A percentile compares a stretch with the other conserved stretches of the same genome.
Conservation (phyloP, 2,888 invertebrate species). For the Eledona agricola region DNA sequence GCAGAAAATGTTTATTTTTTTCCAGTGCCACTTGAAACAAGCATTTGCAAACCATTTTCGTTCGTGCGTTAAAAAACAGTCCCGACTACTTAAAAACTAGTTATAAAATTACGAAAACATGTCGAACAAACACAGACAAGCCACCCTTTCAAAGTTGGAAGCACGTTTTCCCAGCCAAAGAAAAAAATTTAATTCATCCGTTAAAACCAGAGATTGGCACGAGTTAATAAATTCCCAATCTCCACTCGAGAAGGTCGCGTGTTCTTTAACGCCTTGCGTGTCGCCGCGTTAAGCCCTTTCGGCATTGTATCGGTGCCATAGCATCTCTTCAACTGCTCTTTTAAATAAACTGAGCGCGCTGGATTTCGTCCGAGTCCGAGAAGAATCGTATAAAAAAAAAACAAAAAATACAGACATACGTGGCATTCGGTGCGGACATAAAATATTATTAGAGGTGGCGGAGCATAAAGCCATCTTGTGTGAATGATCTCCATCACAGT, state of each 20-base stretch:
- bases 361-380: too few relatives aligned
- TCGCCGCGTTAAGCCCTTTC: constrained; percentile 23
- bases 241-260: constrained; percentile 32
- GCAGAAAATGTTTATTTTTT: too few relatives aligned
- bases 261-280: constrained; percentile 36
- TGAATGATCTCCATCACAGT: constrained; percentile 42
- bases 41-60: too few relatives aligned
- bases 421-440: constrained; percentile 2
- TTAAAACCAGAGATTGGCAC: constrained; percentile 32
- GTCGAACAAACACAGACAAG: constrained; percentile 40
- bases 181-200: too few relatives aligned
- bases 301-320: constrained; percentile 19
- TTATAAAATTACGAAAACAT: constrained; percentile 43
- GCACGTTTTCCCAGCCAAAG: too few relatives aligned
- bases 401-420: constrained; percentile 13
- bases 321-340: constrained; percentile 27
- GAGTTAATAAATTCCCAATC: constrained; percentile 38
- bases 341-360: constrained; percentile 27
- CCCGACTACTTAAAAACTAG: too few relatives aligned
- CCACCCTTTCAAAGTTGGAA: constrained; percentile 37
- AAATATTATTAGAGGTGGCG: constrained; percentile 46
- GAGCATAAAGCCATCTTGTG: constrained; percentile 54
- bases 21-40: too few relatives aligned
- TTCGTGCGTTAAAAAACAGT: too few relatives aligned
- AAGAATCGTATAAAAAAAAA: background rate